phyloP scores from a whole-genome alignment of 2,797 vertebrate genomes.

The Dendrocincla fuliginosa region DNA sequence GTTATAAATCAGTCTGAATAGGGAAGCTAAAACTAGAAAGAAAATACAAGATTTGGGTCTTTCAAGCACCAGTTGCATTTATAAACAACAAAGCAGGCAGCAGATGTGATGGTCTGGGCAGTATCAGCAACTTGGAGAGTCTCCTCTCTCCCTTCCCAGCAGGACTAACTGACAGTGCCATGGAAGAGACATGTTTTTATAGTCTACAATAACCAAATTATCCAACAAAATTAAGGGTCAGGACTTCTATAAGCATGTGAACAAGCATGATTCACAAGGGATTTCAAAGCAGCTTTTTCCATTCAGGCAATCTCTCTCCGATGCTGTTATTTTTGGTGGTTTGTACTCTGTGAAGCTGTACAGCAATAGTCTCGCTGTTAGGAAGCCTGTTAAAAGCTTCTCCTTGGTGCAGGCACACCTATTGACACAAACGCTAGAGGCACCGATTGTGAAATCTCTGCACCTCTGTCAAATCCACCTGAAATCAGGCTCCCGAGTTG shows the following conservation, averaged over 20 bases:
- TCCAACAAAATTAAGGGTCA: background rate
- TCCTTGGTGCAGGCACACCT: background rate
- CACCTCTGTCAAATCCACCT: background rate
- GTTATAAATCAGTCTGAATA: background rate
- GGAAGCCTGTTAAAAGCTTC: background rate
- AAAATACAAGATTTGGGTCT: background rate
- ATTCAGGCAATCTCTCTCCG: rapidly evolving
- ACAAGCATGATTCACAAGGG: background rate
- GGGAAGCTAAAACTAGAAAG: background rate
- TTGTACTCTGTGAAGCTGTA: background rate
- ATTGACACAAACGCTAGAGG: background rate
- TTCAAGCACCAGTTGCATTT: background rate
- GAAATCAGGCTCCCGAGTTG: background rate
- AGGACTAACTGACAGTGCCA: background rate
- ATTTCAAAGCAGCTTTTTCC: background rate
- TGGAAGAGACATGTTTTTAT: background rate
- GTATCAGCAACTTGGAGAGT: background rate
- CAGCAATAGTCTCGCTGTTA: background rate
- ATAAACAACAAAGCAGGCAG: background rate
- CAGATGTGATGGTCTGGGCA: background rate
- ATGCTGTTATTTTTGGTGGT: background rate
- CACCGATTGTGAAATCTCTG: background rate
- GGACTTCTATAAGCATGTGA: background rate
- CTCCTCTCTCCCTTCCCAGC: background rate
- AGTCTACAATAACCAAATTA: background rate